Percentiles rank a stretch among this genome's conserved stretches.
phyloP scores from a whole-genome alignment of 2,888 invertebrate species.

The Lasioglossum morio region DNA sequence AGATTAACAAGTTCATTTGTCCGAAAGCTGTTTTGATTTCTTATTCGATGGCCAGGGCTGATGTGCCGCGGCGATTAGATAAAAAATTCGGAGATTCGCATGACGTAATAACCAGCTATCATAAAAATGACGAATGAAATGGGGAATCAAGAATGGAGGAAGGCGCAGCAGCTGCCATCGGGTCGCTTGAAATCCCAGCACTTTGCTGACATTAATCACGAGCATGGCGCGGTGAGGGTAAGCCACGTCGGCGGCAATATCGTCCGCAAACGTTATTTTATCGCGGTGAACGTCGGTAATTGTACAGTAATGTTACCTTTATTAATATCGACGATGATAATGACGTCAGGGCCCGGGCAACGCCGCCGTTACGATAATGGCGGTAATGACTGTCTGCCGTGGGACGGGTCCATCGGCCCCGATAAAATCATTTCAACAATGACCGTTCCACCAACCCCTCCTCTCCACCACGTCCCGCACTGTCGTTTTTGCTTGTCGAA shows the following conservation, averaged over 20 bases:
- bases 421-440: slow-evolving; percentile 66
- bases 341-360: slow-evolving; percentile 39
- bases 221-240: neutral
- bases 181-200: neutral
- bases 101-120: neutral
- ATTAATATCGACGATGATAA: slow-evolving; percentile 67
- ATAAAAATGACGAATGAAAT: neutral
- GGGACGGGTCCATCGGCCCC: slow-evolving; percentile 20
- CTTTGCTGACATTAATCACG: slow-evolving; percentile 34
- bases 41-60: too few species aligned
- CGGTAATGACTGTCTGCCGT: slow-evolving; percentile 59
- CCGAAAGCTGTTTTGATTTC: neutral
- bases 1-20: too few species aligned
- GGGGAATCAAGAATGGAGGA: neutral
- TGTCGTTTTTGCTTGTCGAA: slow-evolving; percentile 56
- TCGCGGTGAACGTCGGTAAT: slow-evolving; percentile 55
- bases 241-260: slow-evolving; percentile 47
- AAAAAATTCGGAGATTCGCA: neutral
- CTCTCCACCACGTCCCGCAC: neutral
- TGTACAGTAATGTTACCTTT: slow-evolving; percentile 62
- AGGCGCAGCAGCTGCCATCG: neutral
- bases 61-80: too few species aligned
- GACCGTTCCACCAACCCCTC: slow-evolving; percentile 15
- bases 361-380: slow-evolving; percentile 64
- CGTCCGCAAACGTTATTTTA: slow-evolving; percentile 59